Evolutionary conservation across 2,797 vertebrate species (phyloP).

Genomic region (Tenualosa ilisha): DNA sequence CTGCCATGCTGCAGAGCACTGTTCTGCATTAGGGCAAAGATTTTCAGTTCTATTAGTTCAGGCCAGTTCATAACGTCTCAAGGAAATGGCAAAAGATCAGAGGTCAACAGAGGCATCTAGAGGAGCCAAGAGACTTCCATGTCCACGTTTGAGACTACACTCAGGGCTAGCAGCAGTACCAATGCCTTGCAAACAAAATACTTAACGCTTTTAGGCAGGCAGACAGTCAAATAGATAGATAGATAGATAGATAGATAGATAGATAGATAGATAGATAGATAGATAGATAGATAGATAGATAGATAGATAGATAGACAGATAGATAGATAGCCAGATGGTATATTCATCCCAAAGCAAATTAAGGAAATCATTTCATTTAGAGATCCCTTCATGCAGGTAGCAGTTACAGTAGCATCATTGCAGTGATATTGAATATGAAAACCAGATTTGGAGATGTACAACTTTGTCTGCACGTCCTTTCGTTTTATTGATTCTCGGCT

Average conservation of each 20-base stretch:
- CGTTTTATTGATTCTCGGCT: too few species aligned
- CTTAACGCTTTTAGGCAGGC: too few species aligned
- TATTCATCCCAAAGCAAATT: too few species aligned
- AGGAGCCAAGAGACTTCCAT: neutral
- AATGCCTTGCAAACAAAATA: too few species aligned
- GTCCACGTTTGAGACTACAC: neutral
- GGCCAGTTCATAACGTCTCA: neutral
- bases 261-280: too few species aligned
- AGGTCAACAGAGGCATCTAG: neutral
- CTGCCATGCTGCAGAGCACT: neutral
- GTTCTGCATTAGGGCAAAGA: neutral
- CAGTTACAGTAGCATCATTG: neutral
- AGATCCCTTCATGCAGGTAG: neutral
- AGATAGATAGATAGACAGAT: too few species aligned
- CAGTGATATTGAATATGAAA: neutral
- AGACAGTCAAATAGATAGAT: too few species aligned
- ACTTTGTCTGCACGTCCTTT: too few species aligned
- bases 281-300: too few species aligned
- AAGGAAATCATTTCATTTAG: neutral
- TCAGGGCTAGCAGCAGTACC: neutral
- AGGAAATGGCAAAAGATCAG: neutral
- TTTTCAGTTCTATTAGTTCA: neutral
- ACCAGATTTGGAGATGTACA: neutral
- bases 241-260: too few species aligned
- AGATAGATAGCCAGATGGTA: too few species aligned